Conservation (phyloP, 2,888 invertebrate genomes). For the Gari tellinella region DNA sequence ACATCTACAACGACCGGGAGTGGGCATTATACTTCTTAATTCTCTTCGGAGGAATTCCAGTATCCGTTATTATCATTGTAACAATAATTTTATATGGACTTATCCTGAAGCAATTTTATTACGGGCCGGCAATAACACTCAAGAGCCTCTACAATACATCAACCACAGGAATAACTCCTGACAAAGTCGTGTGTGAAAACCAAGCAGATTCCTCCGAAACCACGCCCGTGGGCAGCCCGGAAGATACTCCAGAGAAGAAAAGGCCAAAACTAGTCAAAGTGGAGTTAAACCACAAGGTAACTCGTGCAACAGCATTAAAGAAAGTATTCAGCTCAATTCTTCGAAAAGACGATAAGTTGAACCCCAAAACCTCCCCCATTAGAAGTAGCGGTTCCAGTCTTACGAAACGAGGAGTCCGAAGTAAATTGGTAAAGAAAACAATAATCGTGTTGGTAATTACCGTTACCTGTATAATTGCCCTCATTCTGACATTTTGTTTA, state of each 20-base stretch:
- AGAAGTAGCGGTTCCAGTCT: slow-evolving; percentile 37
- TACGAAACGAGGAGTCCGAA: slow-evolving; percentile 30
- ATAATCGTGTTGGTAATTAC: slow-evolving; percentile 56
- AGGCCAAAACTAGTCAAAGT: neutral
- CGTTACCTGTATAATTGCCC: slow-evolving; percentile 48
- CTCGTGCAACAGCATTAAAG: neutral
- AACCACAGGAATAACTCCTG: slow-evolving; percentile 8
- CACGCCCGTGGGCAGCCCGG: neutral
- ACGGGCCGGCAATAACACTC: slow-evolving; percentile 33
- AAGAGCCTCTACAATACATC: slow-evolving; percentile 40
- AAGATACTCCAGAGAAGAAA: neutral
- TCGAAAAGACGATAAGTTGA: slow-evolving; percentile 3
- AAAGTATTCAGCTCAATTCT: slow-evolving; percentile 28
- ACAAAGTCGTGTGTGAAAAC: neutral
- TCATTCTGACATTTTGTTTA: slow-evolving; percentile 52
- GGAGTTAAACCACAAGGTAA: neutral
- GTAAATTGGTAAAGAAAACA: slow-evolving; percentile 51
- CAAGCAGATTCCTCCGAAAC: neutral
- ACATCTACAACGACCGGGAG: slow-evolving; percentile 45
- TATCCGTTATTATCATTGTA: slow-evolving; percentile 47
- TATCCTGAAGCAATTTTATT: slow-evolving; percentile 48
- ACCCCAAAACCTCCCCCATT: neutral
- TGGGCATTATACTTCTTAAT: slow-evolving; percentile 51
- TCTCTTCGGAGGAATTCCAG: slow-evolving; percentile 48
- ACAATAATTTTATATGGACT: slow-evolving; percentile 53